Percentiles rank a stretch among this genome's conserved stretches.
Evolutionary conservation across 2,113 vertebrate species (phyloP).

Genomic region (Eclectus roratus): DNA sequence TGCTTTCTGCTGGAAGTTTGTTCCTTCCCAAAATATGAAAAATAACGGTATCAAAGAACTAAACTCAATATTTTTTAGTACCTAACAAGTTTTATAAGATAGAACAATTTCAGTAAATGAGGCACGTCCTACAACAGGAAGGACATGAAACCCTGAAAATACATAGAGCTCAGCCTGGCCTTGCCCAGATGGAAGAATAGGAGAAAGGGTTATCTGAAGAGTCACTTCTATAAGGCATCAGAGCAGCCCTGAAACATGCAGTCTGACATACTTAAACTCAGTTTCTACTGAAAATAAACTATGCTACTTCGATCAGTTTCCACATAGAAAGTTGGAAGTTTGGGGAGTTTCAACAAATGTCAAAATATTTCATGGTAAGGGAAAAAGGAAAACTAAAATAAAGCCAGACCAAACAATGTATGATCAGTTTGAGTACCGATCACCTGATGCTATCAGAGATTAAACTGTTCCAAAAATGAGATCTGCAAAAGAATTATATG

Average conservation of each 20-base stretch:
- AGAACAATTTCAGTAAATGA: not conserved
- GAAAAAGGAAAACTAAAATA: slow-evolving; percentile 31
- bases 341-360: not conserved
- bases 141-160: not conserved
- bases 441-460: not conserved
- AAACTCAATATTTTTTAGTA: not conserved
- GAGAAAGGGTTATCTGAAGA: not conserved
- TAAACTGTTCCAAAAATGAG: not conserved
- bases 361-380: slow-evolving; percentile 25
- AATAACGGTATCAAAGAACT: not conserved
- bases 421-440: not conserved
- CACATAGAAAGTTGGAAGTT: slow-evolving; percentile 3
- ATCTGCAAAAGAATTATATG: not conserved
- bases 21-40: not conserved
- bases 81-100: not conserved
- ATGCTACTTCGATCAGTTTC: not conserved
- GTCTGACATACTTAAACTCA: not conserved
- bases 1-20: not conserved
- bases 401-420: slow-evolving; percentile 24
- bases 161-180: not conserved
- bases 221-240: not conserved
- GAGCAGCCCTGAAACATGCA: not conserved
- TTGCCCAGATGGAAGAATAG: not conserved
- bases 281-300: slow-evolving; percentile 27
- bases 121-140: not conserved